Evolutionary conservation across 2,888 invertebrate genomes (phyloP), one percentile per base, ranked within the genome.

Genomic region (Gonocerus acuteangulatus): DNA sequence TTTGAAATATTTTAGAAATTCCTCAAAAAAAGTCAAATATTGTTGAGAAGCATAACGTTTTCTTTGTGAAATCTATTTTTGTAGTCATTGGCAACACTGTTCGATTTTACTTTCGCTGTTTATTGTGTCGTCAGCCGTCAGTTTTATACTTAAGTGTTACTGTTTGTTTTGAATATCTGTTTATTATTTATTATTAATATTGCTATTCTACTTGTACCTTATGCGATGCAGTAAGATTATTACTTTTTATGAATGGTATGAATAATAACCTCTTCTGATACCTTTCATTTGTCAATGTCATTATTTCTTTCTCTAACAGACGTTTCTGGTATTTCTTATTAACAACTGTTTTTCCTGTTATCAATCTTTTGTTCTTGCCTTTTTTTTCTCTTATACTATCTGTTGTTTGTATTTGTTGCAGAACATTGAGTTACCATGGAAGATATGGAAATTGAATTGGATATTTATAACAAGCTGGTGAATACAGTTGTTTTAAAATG

Each of bases 401-500:
- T n/a, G n/a, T n/a, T n/a, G n/a, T n/a, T n/a, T n/a, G n/a, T n/a
- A n/a, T n/a, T n/a, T n/a, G n/a, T 47, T 47, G 9, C 13, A 21
- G 47, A 19, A 4, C 4, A 47, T 19, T 22, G 39, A 39, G 4
- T 6, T 27, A 42, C n/a, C n/a, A 47, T 47, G 47, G 47, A 47
- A 19, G 47, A 19, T 11, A 47, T 47, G 47, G 47, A 47, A 19
- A 19, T 47, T 18, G 47, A 47, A 2, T 2, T 19, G 3, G 39
- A 39, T 47, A 7, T 21, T 19, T 4, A 47, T 21, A 19, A 15
- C 44, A n/a, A 19, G 19, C 18, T 21, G 9, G 4, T 16, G 11
- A 45, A 44, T 27, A 32, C 23, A 32, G 57, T 51, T 45, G 60
- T 64, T 13, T 48, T 59, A 32, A 64, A 62, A 56, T 86, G 86